Evolutionary conservation across 2,797 vertebrate genomes (phyloP), one percentile per base, ranked within the genome.

Genomic region (Xiphorhynchus erythropygius): DNA sequence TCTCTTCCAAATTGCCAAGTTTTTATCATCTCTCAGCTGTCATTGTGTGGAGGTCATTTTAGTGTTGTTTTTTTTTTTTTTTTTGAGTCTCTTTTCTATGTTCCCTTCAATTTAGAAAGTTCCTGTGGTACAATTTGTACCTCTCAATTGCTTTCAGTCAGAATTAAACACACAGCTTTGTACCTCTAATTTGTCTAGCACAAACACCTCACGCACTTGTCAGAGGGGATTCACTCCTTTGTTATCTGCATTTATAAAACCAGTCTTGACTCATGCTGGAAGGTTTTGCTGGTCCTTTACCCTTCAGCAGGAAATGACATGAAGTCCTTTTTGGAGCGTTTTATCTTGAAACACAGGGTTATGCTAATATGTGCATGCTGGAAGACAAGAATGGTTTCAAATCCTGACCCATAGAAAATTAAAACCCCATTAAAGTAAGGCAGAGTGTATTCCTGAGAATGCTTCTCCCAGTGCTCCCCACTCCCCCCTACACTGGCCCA

Each of bases 61-160:
- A 37, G 42, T 35, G 13, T 30, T 73, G 56, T 63, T 37, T 27
- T 65, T 37, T 27, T 14, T 37, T 27, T 14, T 32, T 67, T 76
- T 70, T 67, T 44, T 17, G 3, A 50, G 25, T 32, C 37, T 53
- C 41, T 91, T 75, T 85, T 19, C 24, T 70, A 24, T 24, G 1
- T 88, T 96, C 80, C 27, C 62, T 97, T 94, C 78, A 87, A 86
- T 95, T 96, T 95, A 93, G 39, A 52, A 90, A 81, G 82, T 94
- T 96, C 80, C 59, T 94, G 59, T 79, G 63, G 69, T 86, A 91
- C 91, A 82, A 86, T 90, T 92, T 96, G 92, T 97, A 73, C 57
- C n/a, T 94, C 82, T 87, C 75, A 94, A 74, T 96, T 93, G 84
- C 94, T 93, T 97, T 97, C 90, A 96, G 81, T 91, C 76, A 89